Conservation (phyloP, 2,113 vertebrate genomes). For the Dicaeum eximium region DNA sequence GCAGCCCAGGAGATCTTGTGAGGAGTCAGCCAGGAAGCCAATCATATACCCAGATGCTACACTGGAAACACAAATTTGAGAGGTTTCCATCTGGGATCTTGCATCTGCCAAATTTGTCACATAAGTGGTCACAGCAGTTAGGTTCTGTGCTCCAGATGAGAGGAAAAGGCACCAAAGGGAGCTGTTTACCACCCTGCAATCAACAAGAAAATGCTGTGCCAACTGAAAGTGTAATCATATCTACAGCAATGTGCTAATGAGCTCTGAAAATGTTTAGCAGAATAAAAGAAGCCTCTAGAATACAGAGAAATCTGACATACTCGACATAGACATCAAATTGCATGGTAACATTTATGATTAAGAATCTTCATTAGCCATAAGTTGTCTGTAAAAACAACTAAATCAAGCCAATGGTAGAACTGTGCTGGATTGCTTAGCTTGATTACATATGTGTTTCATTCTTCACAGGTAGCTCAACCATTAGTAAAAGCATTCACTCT, state of each 20-base stretch:
- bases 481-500: neutral
- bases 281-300: slow-evolving; percentile 41
- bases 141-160: slow-evolving; percentile 70
- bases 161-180: slow-evolving; percentile 71
- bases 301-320: neutral
- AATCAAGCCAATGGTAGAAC: neutral
- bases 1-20: slow-evolving; percentile 42
- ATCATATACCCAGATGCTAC: slow-evolving; percentile 48
- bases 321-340: neutral
- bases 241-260: slow-evolving; percentile 66
- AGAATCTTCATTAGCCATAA: slow-evolving; percentile 4
- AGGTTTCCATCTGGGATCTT: slow-evolving; percentile 67
- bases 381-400: neutral
- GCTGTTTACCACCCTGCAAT: slow-evolving; percentile 68
- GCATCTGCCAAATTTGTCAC: slow-evolving; percentile 64
- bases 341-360: neutral
- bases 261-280: slow-evolving; percentile 60
- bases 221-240: slow-evolving; percentile 70
- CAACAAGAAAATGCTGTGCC: slow-evolving; percentile 68
- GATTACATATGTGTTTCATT: neutral
- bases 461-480: neutral
- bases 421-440: neutral
- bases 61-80: slow-evolving; percentile 44
- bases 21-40: slow-evolving; percentile 49
- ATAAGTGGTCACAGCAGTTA: slow-evolving; percentile 74